phyloP scores from a whole-genome alignment of 2,113 vertebrate species.

The Prinia subflava region DNA sequence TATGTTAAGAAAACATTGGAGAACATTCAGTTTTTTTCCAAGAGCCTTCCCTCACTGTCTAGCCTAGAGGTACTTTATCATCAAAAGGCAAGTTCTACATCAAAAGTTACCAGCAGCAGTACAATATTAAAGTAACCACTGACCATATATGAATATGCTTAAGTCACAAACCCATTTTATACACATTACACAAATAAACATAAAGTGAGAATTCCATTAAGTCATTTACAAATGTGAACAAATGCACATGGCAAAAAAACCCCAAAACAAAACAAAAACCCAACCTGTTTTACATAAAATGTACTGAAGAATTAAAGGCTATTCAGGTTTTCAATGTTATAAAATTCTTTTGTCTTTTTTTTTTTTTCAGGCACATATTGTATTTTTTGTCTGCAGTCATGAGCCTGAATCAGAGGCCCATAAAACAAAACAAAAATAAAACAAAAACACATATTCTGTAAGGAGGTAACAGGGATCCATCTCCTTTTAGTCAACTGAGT shows the following conservation, averaged over 20 bases:
- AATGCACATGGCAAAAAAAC: slow-evolving; percentile 83
- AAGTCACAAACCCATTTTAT: slow-evolving; percentile 86
- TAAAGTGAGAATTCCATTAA: slow-evolving; percentile 83
- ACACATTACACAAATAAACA: slow-evolving; percentile 88
- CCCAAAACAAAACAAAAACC: slow-evolving; percentile 55
- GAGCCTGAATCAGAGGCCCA: slow-evolving; percentile 75
- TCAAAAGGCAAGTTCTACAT: slow-evolving; percentile 75
- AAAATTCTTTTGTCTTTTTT: slow-evolving; percentile 83
- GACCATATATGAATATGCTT: slow-evolving; percentile 85
- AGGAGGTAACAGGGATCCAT: slow-evolving; percentile 76
- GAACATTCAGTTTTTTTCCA: slow-evolving; percentile 70
- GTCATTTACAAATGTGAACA: slow-evolving; percentile 87
- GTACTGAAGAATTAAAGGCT: slow-evolving; percentile 81
- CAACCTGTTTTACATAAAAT: slow-evolving; percentile 78
- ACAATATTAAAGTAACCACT: slow-evolving; percentile 88
- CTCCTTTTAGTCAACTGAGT: slow-evolving; percentile 67
- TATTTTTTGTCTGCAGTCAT: slow-evolving; percentile 75
- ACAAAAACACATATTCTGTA: slow-evolving; percentile 54
- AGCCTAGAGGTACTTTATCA: slow-evolving; percentile 73
- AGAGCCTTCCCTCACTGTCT: slow-evolving; percentile 65
- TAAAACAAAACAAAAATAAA: slow-evolving; percentile 48
- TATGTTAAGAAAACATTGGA: slow-evolving; percentile 74
- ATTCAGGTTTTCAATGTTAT: slow-evolving; percentile 82
- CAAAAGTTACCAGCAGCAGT: slow-evolving; percentile 87
- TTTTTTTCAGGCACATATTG: slow-evolving; percentile 86